Base-by-base conservation (phyloP, 2,888 invertebrate species). In the Liodrosophila aerea region DNA sequence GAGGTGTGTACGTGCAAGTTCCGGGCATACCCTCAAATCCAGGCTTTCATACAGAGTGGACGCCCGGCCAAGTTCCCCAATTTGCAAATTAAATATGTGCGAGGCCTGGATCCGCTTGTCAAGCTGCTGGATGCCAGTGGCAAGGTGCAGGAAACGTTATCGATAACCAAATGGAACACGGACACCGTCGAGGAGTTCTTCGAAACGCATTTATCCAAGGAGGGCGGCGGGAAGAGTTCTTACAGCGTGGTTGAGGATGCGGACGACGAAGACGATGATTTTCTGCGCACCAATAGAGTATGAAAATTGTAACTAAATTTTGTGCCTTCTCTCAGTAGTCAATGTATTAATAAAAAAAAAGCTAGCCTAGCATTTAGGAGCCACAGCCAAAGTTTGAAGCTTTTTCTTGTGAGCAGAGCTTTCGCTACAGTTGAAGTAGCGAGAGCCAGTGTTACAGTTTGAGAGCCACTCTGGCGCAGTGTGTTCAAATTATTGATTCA, bases 1-100 rank as follows among this genome's bases (percentile, higher is more conserved):
- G 97, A 98, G 92, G 98, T 99, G 4, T 99, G 99, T 88, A 98
- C 98, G 46, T 99, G 99, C 91, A 99, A 99, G 92, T 97, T 99
- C 91, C 97, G 97, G 59, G 95, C 97, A 5, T 99, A 97, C 92
- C 98, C 99, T 34, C 98, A 99, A 92, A 97, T 98, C 82, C 97
- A 98, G 92, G 99, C 99, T 12, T 99, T 99, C 89, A 95, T 98
- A 46, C 98, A 97, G 89, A 96, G 98, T 89, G 96, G 97, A 72
- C 92, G 95, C 78, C 97, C 97, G 5, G 92, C 93, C 1, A 95
- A 97, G 89, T 98, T 97, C 88, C 95, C 97, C 29, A 98, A 98
- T 89, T 92, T 99, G 54, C 94, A 94, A 89, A 95, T 99, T 41
- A 95, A 96, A 87, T 98, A 98, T 87, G 95, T 97, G 0, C 93